These are phyloP conservation scores for Rhaphigaster nebulosa DNA, from an alignment of 2,888 invertebrate species.

Conservation along the genomic window DNA sequence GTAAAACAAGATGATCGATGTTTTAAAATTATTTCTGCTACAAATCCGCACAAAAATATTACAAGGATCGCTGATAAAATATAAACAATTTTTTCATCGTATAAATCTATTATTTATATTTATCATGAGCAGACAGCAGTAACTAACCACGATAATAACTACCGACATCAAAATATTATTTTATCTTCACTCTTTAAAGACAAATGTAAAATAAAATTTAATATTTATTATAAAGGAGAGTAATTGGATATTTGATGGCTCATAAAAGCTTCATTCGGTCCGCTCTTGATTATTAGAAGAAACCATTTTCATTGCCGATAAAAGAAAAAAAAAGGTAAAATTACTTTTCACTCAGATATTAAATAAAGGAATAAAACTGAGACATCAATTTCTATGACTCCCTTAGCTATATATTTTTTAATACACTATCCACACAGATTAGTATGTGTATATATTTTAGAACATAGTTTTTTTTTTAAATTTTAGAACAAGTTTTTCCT, in stretches of 20 bases:
- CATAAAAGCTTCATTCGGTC: not conserved
- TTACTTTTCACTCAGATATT: not conserved
- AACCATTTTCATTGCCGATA: not conserved
- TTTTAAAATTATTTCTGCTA: too few species aligned
- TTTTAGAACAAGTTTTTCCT: too few species aligned
- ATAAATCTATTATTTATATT: constrained; percentile 1
- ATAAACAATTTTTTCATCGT: too few species aligned
- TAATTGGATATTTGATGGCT: constrained; percentile 9
- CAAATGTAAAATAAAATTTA: not conserved
- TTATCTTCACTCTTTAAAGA: not conserved
- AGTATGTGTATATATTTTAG: too few species aligned
- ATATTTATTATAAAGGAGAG: not conserved
- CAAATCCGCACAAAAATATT: too few species aligned
- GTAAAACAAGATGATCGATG: too few species aligned
- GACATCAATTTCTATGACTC: not conserved
- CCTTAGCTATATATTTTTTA: not conserved
- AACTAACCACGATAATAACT: not conserved
- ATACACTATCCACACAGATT: too few species aligned
- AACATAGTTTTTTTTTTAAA: too few species aligned
- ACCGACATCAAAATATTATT: not conserved
- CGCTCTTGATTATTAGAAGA: not conserved
- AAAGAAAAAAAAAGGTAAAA: not conserved
- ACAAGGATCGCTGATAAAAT: too few species aligned
- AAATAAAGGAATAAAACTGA: not conserved
- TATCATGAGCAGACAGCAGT: not conserved